Conservation (phyloP, 2,888 invertebrate species). For the Limnephilus rhombicus region DNA sequence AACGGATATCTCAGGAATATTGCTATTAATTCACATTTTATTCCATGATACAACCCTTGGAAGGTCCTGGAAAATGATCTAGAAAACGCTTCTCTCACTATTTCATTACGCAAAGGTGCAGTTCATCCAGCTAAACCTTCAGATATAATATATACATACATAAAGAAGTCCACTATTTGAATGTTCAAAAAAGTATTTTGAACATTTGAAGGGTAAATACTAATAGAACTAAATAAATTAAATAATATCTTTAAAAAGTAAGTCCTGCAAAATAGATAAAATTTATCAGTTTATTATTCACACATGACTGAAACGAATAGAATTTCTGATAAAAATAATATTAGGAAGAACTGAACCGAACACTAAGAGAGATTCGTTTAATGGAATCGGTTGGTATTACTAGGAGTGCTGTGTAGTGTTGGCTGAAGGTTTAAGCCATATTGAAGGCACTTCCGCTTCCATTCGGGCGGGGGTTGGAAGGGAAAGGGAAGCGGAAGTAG, state of each 20-base stretch:
- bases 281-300: no score
- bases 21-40: background rate
- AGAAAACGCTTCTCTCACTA: background rate
- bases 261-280: no score
- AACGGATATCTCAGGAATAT: background rate
- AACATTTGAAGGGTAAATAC: background rate
- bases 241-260: background rate
- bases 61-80: background rate
- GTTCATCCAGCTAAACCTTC: background rate
- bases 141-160: no score
- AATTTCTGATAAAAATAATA: background rate
- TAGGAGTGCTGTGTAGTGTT: background rate
- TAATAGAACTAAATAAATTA: background rate
- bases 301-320: background rate
- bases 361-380: background rate
- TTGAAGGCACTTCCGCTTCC: slow-evolving; percentile 53
- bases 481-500: slow-evolving; percentile 40
- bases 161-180: background rate
- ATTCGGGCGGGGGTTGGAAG: slow-evolving; percentile 39
- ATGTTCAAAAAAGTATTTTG: background rate
- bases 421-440: slow-evolving; percentile 22
- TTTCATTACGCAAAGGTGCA: background rate
- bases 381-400: background rate
- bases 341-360: background rate
- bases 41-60: background rate